Evolutionary conservation across 2,888 invertebrate species (phyloP).

Genomic region (Mamestra brassicae): DNA sequence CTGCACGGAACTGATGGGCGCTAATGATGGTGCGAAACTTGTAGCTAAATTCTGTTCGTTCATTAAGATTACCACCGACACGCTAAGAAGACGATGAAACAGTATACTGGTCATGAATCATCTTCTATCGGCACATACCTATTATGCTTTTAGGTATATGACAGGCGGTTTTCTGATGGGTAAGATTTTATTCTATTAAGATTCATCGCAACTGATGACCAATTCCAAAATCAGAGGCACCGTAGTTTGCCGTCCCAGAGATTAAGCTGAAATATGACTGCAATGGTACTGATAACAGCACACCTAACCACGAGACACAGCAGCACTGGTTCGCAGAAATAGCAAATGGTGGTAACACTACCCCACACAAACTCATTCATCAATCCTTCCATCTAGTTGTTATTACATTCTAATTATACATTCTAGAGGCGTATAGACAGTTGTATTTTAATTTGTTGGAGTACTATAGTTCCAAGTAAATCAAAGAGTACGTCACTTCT

Average conservation of each 20-base stretch:
- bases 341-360: not conserved
- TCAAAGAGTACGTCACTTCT: constrained; percentile 24
- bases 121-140: too few relatives aligned
- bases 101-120: not conserved
- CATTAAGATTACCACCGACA: not conserved
- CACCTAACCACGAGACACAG: not conserved
- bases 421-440: not conserved
- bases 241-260: not conserved
- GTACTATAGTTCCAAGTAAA: constrained; percentile 24
- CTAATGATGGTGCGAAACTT: too few relatives aligned
- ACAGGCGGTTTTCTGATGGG: too few relatives aligned
- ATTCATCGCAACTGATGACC: accelerated
- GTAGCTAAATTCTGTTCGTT: too few relatives aligned
- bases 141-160: too few relatives aligned
- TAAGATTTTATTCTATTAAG: too few relatives aligned
- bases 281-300: not conserved
- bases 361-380: not conserved
- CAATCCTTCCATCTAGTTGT: not conserved
- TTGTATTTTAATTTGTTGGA: constrained; percentile 1
- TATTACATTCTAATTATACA: not conserved
- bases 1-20: too few relatives aligned
- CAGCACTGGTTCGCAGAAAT: not conserved
- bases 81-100: not conserved
- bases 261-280: too few relatives aligned
- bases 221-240: not conserved